These are phyloP conservation scores for Elephas maximus DNA, from an alignment of 2,113 vertebrate genomes.

Conservation along the genomic window DNA sequence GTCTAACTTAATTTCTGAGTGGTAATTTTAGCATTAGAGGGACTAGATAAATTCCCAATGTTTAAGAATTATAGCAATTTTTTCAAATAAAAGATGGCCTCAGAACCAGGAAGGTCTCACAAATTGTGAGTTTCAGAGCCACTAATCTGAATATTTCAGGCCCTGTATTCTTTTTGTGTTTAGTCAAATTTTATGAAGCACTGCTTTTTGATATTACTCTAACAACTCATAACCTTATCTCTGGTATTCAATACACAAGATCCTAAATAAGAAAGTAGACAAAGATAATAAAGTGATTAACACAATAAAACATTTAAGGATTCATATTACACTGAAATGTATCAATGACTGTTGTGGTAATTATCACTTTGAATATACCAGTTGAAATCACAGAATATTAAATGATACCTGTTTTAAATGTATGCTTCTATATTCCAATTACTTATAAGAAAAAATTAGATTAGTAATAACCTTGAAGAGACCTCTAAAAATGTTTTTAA, in stretches of 20 bases:
- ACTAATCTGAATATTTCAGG: not conserved
- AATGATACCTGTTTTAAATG: not conserved
- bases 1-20: not conserved
- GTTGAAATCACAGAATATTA: not conserved
- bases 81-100: not conserved
- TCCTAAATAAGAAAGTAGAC: not conserved
- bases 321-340: not conserved
- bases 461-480: not conserved
- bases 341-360: not conserved
- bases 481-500: not conserved
- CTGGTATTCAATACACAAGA: not conserved
- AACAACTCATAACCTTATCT: not conserved
- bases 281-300: not conserved
- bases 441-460: not conserved
- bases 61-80: not conserved
- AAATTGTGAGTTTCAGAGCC: not conserved
- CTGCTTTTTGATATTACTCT: not conserved
- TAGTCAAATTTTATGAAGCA: not conserved
- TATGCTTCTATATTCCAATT: not conserved
- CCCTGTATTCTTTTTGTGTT: not conserved
- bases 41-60: not conserved
- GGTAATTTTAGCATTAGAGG: not conserved
- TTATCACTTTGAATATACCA: not conserved
- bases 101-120: not conserved
- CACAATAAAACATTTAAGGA: not conserved